Percentiles rank a stretch among this genome's conserved stretches.
phyloP scores from a whole-genome alignment of 2,797 vertebrate genomes.

The Philypnodon macrostomus region DNA sequence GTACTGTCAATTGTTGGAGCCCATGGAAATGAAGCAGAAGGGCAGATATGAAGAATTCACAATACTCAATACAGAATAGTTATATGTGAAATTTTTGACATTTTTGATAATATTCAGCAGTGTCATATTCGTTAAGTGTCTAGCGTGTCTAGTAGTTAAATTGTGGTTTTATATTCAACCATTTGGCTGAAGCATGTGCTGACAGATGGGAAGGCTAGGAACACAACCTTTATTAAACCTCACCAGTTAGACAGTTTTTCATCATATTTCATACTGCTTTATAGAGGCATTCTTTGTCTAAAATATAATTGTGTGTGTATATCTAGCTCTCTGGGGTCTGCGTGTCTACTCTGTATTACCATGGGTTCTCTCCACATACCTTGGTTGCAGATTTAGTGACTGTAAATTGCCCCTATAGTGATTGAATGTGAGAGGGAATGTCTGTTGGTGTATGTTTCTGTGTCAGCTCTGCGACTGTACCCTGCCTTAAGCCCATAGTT shows the following conservation, averaged over 20 bases:
- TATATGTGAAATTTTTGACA: not conserved
- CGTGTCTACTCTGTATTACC: too few species aligned
- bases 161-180: not conserved
- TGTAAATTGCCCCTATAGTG: too few species aligned
- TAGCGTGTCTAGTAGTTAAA: not conserved
- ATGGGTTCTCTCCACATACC: too few species aligned
- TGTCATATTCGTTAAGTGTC: not conserved
- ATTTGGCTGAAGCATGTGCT: not conserved
- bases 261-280: constrained; percentile 2
- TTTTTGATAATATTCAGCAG: not conserved
- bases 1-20: constrained; percentile 13
- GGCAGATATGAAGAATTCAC: not conserved
- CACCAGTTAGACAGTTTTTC: too few species aligned
- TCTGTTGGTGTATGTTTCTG: too few species aligned
- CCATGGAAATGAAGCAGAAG: constrained; percentile 25
- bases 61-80: not conserved
- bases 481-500: too few species aligned
- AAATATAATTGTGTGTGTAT: too few species aligned
- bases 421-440: too few species aligned
- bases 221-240: constrained; percentile 1
- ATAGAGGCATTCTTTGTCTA: too few species aligned
- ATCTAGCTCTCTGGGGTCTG: too few species aligned
- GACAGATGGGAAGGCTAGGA: not conserved
- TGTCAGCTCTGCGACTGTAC: too few species aligned
- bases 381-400: too few species aligned